Evolutionary conservation across 2,797 vertebrate species (phyloP), one percentile per base, ranked within the genome.

Genomic region (Acanthiza pusilla): DNA sequence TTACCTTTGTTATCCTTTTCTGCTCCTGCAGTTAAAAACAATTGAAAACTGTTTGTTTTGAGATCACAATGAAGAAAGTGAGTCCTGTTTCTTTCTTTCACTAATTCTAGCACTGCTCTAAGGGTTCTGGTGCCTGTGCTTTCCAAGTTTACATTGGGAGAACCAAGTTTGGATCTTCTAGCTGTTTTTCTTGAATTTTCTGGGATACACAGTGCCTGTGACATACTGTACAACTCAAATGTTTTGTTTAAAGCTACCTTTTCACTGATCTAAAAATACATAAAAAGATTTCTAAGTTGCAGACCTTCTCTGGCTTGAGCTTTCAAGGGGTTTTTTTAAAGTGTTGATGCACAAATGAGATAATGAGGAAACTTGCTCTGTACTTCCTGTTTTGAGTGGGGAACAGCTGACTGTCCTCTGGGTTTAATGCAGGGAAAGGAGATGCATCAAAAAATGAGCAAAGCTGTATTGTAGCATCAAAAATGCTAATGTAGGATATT

Each of bases 111-210:
- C 21, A 19, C 20, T 73, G 51, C 45, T 75, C n/a, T 53, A 48
- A 55, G 25, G 16, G 13, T 67, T 91, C 16, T 1, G 0, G 38
- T 63, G 76, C 17, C 3, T 38, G 4, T 9, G 4, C 16, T 9
- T 62, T 66, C 27, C n/a, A 25, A 34, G 21, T 90, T 68, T 58
- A 58, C 21, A 29, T 2, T 36, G 15, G 51, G 45, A 89, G 23
- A 88, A 21, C 16, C 20, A 48, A 72, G 9, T 27, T 54, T 76
- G 15, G 25, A 42, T 70, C 76, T 88, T 20, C 60, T 43, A 40
- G 29, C 29, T 51, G 18, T 15, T 65, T 65, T 3, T n/a, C 16
- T 77, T 82, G 42, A 19, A 11, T 90, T 80, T 80, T 47, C 25
- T 58, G 16, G 60, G 38, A 15, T 55, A 26, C 5, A 0, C 9